phyloP scores from a whole-genome alignment of 2,113 vertebrate species.

The Ochotona curzoniae region DNA sequence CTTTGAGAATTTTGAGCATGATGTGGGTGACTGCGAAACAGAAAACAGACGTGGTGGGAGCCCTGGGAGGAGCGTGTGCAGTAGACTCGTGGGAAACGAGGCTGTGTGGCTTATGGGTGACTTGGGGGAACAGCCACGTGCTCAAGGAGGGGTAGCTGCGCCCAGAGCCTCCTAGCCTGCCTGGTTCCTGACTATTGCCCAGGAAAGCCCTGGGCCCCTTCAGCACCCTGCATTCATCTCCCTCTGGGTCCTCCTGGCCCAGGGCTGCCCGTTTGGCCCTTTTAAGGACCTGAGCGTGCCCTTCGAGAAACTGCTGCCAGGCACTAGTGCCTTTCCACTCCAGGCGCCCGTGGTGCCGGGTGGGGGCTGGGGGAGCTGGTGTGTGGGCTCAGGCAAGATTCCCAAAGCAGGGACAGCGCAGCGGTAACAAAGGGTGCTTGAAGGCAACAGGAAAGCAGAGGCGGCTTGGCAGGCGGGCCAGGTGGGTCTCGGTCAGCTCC shows the following conservation, averaged over 20 bases:
- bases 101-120: fast-evolving
- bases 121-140: background rate
- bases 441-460: background rate
- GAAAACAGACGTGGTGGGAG: background rate
- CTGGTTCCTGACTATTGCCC: background rate
- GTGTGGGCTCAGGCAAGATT: background rate
- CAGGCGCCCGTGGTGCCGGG: background rate
- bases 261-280: background rate
- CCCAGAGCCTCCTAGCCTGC: background rate
- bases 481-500: background rate
- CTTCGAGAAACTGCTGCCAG: background rate
- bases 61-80: background rate
- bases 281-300: background rate
- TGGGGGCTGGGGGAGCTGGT: background rate
- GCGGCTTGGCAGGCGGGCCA: background rate
- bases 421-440: background rate
- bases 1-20: too few relatives aligned
- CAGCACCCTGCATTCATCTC: background rate
- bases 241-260: background rate
- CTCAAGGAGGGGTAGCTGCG: background rate
- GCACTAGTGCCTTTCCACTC: background rate
- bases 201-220: background rate
- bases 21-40: too few relatives aligned
- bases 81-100: background rate
- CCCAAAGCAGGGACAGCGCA: too few relatives aligned